Percentiles rank a stretch among this genome's conserved stretches.
phyloP scores from a whole-genome alignment of 1,140 invertebrate genomes.

The Orius laevigatus region DNA sequence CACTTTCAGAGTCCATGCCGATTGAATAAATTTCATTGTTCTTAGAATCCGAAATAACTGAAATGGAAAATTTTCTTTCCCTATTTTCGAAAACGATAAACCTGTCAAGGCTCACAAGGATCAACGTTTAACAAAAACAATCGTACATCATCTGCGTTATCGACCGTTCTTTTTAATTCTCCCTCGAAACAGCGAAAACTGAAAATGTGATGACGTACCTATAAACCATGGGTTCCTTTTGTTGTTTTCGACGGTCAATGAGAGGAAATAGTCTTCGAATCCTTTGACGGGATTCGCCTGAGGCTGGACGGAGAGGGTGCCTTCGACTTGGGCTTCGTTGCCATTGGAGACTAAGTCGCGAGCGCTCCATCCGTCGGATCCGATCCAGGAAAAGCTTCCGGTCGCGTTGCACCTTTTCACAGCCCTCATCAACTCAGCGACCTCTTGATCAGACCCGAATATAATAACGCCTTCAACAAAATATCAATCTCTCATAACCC shows the following conservation, averaged over 20 bases:
- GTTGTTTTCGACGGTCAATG: conserved; percentile 70
- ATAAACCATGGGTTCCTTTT: conserved; percentile 84
- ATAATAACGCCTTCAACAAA: conserved; percentile 68
- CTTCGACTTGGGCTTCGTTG: conserved; percentile 75
- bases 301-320: conserved; percentile 81
- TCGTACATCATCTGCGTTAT: too few species aligned
- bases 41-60: too few species aligned
- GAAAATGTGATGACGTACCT: too few species aligned
- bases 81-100: too few species aligned
- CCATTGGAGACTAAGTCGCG: conserved; percentile 71
- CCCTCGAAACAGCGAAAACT: too few species aligned
- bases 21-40: too few species aligned
- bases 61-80: too few species aligned
- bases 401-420: conserved; percentile 75
- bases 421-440: conserved; percentile 82
- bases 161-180: too few species aligned
- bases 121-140: too few species aligned
- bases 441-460: conserved; percentile 92
- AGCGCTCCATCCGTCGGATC: conserved; percentile 84
- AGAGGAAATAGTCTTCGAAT: conserved; percentile 78
- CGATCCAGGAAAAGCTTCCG: conserved; percentile 83
- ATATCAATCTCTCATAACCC: not conserved
- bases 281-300: conserved; percentile 72
- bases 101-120: too few species aligned
- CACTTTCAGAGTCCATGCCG: not conserved